Base-by-base conservation (phyloP, 2,113 vertebrate genomes). In the Cyprinodon tularosa region DNA sequence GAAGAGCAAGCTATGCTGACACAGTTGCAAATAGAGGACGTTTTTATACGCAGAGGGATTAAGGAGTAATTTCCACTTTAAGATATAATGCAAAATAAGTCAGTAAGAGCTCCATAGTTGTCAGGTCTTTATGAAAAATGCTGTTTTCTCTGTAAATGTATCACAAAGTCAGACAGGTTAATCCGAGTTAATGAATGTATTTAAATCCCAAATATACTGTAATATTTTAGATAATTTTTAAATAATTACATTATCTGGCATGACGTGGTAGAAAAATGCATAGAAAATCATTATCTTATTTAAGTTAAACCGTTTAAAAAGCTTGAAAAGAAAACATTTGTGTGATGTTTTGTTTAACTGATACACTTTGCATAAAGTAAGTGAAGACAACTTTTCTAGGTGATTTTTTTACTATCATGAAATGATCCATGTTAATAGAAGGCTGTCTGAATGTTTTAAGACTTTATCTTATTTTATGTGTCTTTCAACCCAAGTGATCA, bases 401-500 rank as follows among this genome's bases (percentile, higher is more conserved):
- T 45, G 44, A 20, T n/a, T 15, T 57, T 20, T 57, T 57, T 57
- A 29, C 29, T 29, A 29, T 29, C 29, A 29, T 29, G 29, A 29
- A 29, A 29, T 3, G n/a, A 57, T 53, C 1, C 17, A 53, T n/a
- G 8, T 57, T 57, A 57, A 57, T n/a, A 57, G 20, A 9, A 9
- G 17, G 14, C 17, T 57, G 7, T 50, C 48, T 50, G 15, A 53
- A 20, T 0, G 4, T 15, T 53, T 53, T 53, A 15, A 53, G 15
- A 53, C 15, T 53, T 20, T 8, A 20, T 20, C 48, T 57, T 57
- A 57, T 57, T 61, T 29, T 61, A 11, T 14, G 15, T 22, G 3
- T 66, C 12, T 66, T 66, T 45, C 3, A 66, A 45, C 40, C 45
- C 20, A 74, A 80, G 66, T 39, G 17, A 12, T 69, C 14, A 66